phyloP scores from a whole-genome alignment of 2,888 invertebrate genomes.

The Folsomia candida region DNA sequence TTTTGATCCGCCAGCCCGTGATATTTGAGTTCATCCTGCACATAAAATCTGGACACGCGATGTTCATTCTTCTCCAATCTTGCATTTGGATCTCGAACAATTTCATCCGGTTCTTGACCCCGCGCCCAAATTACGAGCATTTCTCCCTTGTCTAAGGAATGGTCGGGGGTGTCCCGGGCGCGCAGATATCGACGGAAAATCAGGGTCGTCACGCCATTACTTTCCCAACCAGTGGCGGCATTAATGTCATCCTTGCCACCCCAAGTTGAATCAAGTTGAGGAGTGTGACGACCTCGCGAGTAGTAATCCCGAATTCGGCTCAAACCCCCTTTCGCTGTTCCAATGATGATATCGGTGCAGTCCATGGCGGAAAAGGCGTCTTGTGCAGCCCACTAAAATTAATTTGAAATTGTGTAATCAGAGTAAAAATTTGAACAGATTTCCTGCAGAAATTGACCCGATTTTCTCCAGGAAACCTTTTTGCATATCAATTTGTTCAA shows the following conservation, averaged over 20 bases:
- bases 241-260: constrained; percentile 87
- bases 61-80: constrained; percentile 67
- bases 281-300: constrained; percentile 60
- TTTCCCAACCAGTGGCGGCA: constrained; percentile 82
- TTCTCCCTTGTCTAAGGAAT: constrained; percentile 69
- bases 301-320: constrained; percentile 87
- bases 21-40: constrained; percentile 85
- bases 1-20: constrained; percentile 82
- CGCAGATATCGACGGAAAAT: constrained; percentile 79
- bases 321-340: constrained; percentile 75
- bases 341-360: constrained; percentile 84
- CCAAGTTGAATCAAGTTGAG: constrained; percentile 58
- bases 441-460: too few species aligned
- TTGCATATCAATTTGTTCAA: too few species aligned
- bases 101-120: constrained; percentile 76
- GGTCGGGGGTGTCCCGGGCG: constrained; percentile 66
- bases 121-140: constrained; percentile 95
- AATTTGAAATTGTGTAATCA: too few species aligned
- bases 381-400: constrained; percentile 34
- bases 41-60: constrained; percentile 75
- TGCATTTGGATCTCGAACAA: constrained; percentile 69
- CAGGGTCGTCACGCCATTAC: constrained; percentile 84
- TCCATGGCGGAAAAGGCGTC: constrained; percentile 43
- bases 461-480: too few species aligned
- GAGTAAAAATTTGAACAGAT: too few species aligned